A percentile compares a stretch with the other conserved stretches of the same genome.
These are phyloP conservation scores for Oedothorax gibbosus DNA, from an alignment of 1,140 invertebrate genomes.

Conservation along the genomic window DNA sequence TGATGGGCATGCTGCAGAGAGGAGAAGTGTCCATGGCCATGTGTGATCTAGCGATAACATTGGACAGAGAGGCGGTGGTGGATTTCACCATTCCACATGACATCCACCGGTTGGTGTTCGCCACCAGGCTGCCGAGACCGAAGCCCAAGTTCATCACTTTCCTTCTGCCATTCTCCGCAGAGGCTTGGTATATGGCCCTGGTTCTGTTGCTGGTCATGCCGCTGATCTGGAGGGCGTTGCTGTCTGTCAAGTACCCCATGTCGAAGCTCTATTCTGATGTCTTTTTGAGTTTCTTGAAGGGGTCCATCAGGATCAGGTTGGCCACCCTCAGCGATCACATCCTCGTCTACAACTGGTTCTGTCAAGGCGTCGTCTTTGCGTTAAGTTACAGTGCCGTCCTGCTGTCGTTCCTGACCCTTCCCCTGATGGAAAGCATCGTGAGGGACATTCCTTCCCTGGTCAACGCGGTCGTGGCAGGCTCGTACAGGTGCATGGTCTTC, in stretches of 20 bases:
- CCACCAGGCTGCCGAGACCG: background rate
- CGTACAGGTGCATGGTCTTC: background rate
- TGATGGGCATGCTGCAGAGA: conserved; percentile 28
- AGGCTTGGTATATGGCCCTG: background rate
- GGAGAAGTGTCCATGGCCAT: conserved; percentile 21
- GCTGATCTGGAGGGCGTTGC: background rate
- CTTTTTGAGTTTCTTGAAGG: background rate
- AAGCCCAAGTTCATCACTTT: background rate
- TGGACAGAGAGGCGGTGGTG: conserved; percentile 2
- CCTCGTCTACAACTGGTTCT: background rate
- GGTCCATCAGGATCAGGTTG: background rate
- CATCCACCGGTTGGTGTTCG: conserved; percentile 1
- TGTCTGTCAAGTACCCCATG: background rate
- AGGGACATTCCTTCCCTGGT: background rate
- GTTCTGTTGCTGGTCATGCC: background rate
- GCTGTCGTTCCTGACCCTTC: conserved; percentile 14
- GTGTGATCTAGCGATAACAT: background rate
- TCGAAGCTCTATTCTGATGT: background rate
- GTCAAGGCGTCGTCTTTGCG: background rate
- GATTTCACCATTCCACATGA: conserved; percentile 19
- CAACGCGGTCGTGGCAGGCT: background rate
- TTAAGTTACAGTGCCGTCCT: conserved; percentile 1
- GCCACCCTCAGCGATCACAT: background rate
- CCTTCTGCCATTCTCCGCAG: background rate
- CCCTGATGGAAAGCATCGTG: background rate